These are phyloP conservation scores for Bombus confusus DNA, from an alignment of 1,140 invertebrate species.

Conservation along the genomic window DNA sequence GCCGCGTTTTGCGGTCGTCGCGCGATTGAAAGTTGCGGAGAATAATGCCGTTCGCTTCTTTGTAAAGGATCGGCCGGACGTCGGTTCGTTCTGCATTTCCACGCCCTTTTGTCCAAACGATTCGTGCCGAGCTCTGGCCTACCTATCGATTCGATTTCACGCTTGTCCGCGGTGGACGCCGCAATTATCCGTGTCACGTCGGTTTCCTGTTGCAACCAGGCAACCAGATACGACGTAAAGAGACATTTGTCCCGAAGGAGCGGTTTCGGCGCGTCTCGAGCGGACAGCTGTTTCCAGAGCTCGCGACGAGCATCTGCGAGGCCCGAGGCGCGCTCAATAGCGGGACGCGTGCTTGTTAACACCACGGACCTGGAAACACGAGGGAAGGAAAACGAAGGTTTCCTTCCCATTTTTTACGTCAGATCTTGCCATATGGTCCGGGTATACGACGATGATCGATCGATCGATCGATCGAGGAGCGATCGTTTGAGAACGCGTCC, in stretches of 20 bases:
- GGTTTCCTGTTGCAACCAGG: neutral
- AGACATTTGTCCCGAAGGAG: conserved; percentile 26
- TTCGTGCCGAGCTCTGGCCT: neutral
- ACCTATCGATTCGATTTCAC: neutral
- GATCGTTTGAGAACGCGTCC: neutral
- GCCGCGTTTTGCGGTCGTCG: neutral
- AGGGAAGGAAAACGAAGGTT: conserved; percentile 42
- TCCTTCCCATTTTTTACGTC: neutral
- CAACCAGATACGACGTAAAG: neutral
- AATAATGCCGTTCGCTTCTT: neutral
- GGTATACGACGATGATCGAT: neutral
- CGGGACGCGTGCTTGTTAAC: conserved; percentile 35
- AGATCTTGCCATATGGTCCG: too few relatives aligned
- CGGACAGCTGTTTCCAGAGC: conserved; percentile 56
- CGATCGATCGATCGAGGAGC: neutral
- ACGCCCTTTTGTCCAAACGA: neutral
- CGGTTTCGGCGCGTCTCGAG: neutral
- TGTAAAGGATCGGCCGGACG: neutral
- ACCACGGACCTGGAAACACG: neutral
- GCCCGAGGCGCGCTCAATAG: conserved; percentile 44
- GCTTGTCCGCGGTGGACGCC: neutral
- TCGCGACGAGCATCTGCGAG: conserved; percentile 56
- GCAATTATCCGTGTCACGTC: neutral
- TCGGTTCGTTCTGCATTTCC: neutral
- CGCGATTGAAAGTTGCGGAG: neutral